Evolutionary conservation across 2,888 invertebrate genomes (phyloP).

Genomic region (Hirudinaria manillensis): DNA sequence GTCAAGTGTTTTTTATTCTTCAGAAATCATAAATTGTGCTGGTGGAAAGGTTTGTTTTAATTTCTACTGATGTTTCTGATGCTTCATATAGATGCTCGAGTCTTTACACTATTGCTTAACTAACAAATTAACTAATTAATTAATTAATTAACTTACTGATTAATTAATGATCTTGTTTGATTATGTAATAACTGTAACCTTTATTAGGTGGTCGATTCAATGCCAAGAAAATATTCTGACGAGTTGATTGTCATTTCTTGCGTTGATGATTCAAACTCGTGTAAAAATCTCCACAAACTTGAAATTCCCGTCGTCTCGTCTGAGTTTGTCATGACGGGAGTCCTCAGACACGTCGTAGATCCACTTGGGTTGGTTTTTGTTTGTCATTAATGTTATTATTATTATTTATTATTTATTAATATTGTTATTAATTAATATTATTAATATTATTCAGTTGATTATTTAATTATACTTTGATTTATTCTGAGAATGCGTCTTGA

Average conservation of each 20-base stretch:
- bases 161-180: too few relatives aligned
- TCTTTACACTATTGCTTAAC: too few relatives aligned
- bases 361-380: slow-evolving; percentile 45
- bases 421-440: neutral
- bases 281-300: slow-evolving; percentile 51
- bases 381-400: neutral
- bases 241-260: slow-evolving; percentile 54
- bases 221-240: neutral
- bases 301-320: slow-evolving; percentile 56
- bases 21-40: slow-evolving; percentile 57
- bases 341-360: slow-evolving; percentile 57
- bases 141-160: too few relatives aligned
- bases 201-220: neutral
- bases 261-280: slow-evolving; percentile 54
- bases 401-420: neutral
- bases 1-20: slow-evolving; percentile 39
- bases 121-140: too few relatives aligned
- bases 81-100: too few relatives aligned
- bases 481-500: neutral
- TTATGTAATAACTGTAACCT: too few relatives aligned
- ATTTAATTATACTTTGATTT: neutral
- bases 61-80: neutral
- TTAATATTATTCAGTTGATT: neutral
- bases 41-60: slow-evolving; percentile 54
- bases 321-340: slow-evolving; percentile 59